Evolutionary conservation across 2,113 vertebrate genomes (phyloP), one percentile per base, ranked within the genome.

Genomic region (Myotis brandtii): DNA sequence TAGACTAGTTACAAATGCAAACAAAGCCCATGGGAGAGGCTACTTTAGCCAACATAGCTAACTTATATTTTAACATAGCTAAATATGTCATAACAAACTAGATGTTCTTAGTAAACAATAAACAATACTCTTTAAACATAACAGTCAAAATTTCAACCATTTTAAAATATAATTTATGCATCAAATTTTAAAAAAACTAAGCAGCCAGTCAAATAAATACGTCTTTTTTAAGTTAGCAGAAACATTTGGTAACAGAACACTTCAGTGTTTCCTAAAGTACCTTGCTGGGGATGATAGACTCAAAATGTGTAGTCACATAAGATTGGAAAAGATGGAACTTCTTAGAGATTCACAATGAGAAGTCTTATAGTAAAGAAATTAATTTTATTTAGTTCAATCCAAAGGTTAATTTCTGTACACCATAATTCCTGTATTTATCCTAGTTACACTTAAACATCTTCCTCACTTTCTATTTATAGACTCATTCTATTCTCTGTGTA

Each of bases 111-210:
- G 12, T 14, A 95, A 96, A 97, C 9, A 46, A 81, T 77, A 59
- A 97, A 84, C 4, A 95, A 72, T 0, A 97, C 66, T 95, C 9
- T 69, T 93, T 89, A 97, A 48, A 9, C 11, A 46, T 52, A 94
- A 67, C 34, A 97, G 62, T 25, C 27, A 89, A 92, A 86, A 77
- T 37, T 72, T 84, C 27, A 94, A 54, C 10, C 9, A 83, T 76
- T 92, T 88, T 59, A 93, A 94, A 97, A 88, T 72, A 62, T 30
- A 91, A 94, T 82, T 90, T 82, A 90, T 25, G 85, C 0, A 89
- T 21, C 9, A 81, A 85, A 87, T 82, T 93, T 86, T 72, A 93
- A 96, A 96, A 86, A 90, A 92, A 83, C 34, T 64, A 84, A 89
- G 17, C 23, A 87, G 77, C 14, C 30, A 85, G 40, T 69, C 54